A percentile compares a stretch with the other conserved stretches of the same genome.
These are phyloP conservation scores for Astreopora myriophthalma DNA, from an alignment of 64 coral and sea anemone genomes.

Conservation along the genomic window DNA sequence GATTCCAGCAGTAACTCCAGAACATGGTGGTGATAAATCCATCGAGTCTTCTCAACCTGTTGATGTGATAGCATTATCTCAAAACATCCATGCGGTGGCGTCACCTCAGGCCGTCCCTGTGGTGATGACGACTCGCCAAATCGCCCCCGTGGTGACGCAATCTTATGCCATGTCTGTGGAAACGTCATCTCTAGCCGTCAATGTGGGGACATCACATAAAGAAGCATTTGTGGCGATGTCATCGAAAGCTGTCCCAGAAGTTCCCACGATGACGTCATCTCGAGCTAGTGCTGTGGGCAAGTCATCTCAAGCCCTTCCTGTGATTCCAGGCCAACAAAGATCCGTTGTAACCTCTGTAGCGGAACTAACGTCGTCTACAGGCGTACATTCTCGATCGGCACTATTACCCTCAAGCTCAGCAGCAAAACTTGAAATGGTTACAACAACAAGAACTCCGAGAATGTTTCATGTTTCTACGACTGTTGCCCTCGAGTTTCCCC, in stretches of 20 bases:
- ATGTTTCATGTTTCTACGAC: not conserved
- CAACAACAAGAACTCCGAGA: not conserved
- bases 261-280: not conserved
- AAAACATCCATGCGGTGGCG: not conserved
- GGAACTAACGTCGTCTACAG: not conserved
- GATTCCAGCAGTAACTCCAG: not conserved
- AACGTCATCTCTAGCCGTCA: not conserved
- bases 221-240: not conserved
- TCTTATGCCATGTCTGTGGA: not conserved
- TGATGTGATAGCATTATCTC: not conserved
- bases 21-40: not conserved
- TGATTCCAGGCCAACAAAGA: not conserved
- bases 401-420: not conserved
- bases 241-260: not conserved
- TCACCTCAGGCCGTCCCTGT: not conserved
- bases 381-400: not conserved
- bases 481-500: too few relatives aligned
- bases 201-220: not conserved
- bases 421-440: not conserved
- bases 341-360: not conserved
- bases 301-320: not conserved
- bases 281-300: too few relatives aligned
- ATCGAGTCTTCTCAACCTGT: not conserved
- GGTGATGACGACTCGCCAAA: not conserved
- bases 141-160: not conserved